Conservation (phyloP, 2,888 invertebrate species). For the Drosophila basisetae region DNA sequence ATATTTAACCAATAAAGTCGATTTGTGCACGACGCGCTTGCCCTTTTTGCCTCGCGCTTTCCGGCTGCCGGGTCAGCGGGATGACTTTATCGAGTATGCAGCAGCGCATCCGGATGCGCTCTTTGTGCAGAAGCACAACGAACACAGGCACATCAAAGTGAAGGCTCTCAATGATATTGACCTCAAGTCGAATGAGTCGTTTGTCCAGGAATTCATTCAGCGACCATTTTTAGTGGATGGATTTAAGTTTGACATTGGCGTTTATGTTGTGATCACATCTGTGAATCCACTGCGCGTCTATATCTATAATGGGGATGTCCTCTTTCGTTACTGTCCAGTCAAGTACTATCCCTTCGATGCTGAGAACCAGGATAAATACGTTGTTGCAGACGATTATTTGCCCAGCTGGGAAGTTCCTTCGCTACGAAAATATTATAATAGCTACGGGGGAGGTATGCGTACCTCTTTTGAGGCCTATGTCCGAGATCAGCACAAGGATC, state of each 20-base stretch:
- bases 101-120: conserved; percentile 88
- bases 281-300: conserved; percentile 95
- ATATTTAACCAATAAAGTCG: conserved; percentile 96
- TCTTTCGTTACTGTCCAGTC: conserved; percentile 95
- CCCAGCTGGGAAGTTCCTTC: conserved; percentile 97
- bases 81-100: conserved; percentile 90
- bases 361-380: conserved; percentile 93
- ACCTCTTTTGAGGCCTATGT: conserved; percentile 93
- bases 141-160: conserved; percentile 94
- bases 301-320: conserved; percentile 94
- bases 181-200: conserved; percentile 89
- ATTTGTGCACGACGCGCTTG: conserved; percentile 92
- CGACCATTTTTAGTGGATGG: conserved; percentile 96
- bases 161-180: conserved; percentile 90
- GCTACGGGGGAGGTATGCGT: conserved; percentile 93
- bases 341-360: conserved; percentile 96
- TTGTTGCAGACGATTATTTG: conserved; percentile 96
- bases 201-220: conserved; percentile 96
- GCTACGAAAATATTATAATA: conserved; percentile 89
- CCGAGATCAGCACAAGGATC: conserved; percentile 89
- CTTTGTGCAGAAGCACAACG: conserved; percentile 97
- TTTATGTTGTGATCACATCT: conserved; percentile 96
- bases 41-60: conserved; percentile 95
- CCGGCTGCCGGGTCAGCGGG: conserved; percentile 91
- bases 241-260: conserved; percentile 98